Percentiles rank a stretch among this genome's conserved stretches.
These are phyloP conservation scores for Drosophila percnosoma DNA, from an alignment of 2,888 invertebrate genomes.

Conservation along the genomic window DNA sequence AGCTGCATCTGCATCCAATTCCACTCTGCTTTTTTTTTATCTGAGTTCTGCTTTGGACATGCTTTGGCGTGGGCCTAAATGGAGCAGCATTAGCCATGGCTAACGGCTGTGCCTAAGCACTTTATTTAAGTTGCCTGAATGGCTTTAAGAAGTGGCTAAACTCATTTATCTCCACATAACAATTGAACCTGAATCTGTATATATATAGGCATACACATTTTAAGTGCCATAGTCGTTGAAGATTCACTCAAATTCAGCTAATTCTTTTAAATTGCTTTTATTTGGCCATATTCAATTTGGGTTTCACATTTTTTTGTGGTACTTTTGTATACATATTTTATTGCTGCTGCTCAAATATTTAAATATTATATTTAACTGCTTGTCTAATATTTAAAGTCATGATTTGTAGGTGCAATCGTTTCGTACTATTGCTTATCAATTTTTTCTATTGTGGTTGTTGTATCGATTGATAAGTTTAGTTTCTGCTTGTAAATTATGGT, in stretches of 20 bases:
- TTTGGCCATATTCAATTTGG: neutral
- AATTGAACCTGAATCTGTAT: neutral
- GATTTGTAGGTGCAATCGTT: neutral
- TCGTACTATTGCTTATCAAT: neutral
- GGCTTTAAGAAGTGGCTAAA: slow-evolving; percentile 15
- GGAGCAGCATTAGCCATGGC: slow-evolving; percentile 71
- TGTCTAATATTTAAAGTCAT: neutral
- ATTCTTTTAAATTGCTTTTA: neutral
- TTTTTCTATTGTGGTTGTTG: neutral
- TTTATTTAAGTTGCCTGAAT: slow-evolving; percentile 52
- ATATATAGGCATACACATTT: slow-evolving; percentile 3
- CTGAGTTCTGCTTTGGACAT: slow-evolving; percentile 18
- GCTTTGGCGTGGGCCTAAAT: slow-evolving; percentile 65
- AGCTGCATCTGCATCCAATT: slow-evolving; percentile 7
- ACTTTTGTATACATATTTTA: neutral
- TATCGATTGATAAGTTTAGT: neutral
- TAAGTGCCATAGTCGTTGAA: neutral
- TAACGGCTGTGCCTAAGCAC: slow-evolving; percentile 64
- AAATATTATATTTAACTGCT: neutral
- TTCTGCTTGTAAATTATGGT: neutral
- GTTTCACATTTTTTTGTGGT: neutral
- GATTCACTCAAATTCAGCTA: neutral
- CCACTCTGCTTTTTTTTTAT: slow-evolving; percentile 11
- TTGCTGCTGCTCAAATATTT: neutral
- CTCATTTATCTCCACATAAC: slow-evolving; percentile 28